Evolutionary conservation across 2,888 invertebrate genomes (phyloP).

Genomic region (Mythimna pallens): DNA sequence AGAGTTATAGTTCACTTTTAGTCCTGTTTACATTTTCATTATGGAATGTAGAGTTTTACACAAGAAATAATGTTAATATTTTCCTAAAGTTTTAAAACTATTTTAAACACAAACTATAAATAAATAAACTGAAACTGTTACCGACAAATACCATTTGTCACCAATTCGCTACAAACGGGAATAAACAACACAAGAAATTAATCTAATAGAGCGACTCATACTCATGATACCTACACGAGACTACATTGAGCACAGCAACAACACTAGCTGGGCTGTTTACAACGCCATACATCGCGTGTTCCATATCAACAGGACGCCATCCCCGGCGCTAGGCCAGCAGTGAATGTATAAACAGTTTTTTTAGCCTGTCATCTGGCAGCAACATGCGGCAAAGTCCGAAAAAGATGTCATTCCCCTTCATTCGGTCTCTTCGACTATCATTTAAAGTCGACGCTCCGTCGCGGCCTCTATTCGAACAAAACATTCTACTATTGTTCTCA

Average conservation of each 20-base stretch:
- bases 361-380: conserved; percentile 72
- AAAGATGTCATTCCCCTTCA: conserved; percentile 79
- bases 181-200: conserved; percentile 57
- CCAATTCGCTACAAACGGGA: conserved; percentile 46
- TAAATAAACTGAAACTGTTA: conserved; percentile 36
- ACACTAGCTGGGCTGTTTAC: conserved; percentile 39
- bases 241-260: conserved; percentile 53
- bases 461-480: conserved; percentile 69
- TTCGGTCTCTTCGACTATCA: conserved; percentile 71
- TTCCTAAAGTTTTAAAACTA: conserved; percentile 24
- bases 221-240: conserved; percentile 40
- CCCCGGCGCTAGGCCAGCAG: conserved; percentile 51
- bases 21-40: not conserved
- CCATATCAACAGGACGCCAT: conserved; percentile 30
- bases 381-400: conserved; percentile 71
- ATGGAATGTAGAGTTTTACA: not conserved
- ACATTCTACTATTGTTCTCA: conserved; percentile 65
- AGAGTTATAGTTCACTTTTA: not conserved
- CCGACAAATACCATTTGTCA: conserved; percentile 42
- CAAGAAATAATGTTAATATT: not conserved
- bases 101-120: conserved; percentile 16
- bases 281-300: conserved; percentile 61
- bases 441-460: conserved; percentile 72
- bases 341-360: conserved; percentile 64
- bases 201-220: conserved; percentile 49